phyloP scores from a whole-genome alignment of 2,888 invertebrate genomes.

The Eupithecia dodoneata region DNA sequence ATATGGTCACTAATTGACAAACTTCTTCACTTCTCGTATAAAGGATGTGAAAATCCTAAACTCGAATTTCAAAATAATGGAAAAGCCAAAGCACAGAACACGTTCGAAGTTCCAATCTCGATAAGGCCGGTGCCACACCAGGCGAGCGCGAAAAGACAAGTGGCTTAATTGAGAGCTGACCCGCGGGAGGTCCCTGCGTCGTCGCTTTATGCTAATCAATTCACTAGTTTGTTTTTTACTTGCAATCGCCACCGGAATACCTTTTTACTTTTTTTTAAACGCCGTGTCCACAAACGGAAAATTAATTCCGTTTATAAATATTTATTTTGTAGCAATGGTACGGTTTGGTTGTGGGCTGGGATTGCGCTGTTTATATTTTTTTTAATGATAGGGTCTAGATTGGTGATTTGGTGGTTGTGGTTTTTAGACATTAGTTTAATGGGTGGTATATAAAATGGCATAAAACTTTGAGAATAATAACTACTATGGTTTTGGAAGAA shows the following conservation, averaged over 20 bases:
- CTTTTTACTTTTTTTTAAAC: conserved; percentile 62
- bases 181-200: conserved; percentile 75
- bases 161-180: conserved; percentile 80
- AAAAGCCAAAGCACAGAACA: conserved; percentile 62
- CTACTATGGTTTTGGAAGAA: background rate
- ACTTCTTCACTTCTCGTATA: background rate
- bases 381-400: background rate
- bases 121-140: conserved; percentile 75
- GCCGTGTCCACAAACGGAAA: conserved; percentile 47
- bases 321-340: conserved; percentile 42
- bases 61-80: conserved; percentile 25
- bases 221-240: conserved; percentile 79
- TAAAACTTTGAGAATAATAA: no score
- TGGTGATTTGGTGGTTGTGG: background rate
- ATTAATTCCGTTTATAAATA: conserved; percentile 51
- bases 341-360: conserved; percentile 41
- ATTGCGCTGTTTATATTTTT: background rate
- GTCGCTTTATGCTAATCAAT: conserved; percentile 82
- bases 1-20: no score
- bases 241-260: conserved; percentile 70
- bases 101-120: conserved; percentile 62
- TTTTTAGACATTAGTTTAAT: background rate
- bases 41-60: background rate
- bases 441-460: no score
- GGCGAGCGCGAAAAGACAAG: conserved; percentile 78